phyloP scores from a whole-genome alignment of 2,888 invertebrate genomes.

The Reticulitermes lucifugus region DNA sequence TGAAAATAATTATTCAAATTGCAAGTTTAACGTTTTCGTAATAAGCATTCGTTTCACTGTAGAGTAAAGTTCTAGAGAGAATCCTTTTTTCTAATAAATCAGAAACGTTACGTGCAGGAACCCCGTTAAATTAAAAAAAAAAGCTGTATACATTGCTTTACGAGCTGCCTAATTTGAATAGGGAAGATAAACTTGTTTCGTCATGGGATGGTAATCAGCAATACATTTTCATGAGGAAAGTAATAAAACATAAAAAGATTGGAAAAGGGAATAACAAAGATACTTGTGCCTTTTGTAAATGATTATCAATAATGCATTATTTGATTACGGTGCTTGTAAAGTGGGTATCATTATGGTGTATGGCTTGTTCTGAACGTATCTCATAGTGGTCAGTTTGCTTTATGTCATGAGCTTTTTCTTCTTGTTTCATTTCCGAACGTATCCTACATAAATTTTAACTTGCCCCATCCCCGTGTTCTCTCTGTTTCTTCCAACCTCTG shows the following conservation, averaged over 20 bases:
- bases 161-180: not conserved
- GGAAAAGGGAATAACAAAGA: not conserved
- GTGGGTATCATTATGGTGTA: not conserved
- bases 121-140: not conserved
- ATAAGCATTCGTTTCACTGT: not conserved
- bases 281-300: not conserved
- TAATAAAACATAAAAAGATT: not conserved
- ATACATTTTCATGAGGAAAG: constrained; percentile 35
- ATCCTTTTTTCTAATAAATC: not conserved
- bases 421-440: constrained; percentile 31
- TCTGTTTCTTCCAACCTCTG: constrained; percentile 57
- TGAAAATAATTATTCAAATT: not conserved
- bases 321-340: not conserved
- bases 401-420: not conserved
- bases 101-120: not conserved
- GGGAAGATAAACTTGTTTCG: not conserved
- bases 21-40: not conserved
- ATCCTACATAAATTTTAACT: constrained; percentile 32
- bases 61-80: not conserved
- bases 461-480: constrained; percentile 8
- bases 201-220: constrained; percentile 10
- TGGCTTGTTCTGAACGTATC: not conserved
- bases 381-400: constrained; percentile 30
- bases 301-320: constrained; percentile 29
- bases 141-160: not conserved